These are phyloP conservation scores for Gallinago paraguaiae DNA, from an alignment of 2,113 vertebrate genomes.

Conservation along the genomic window DNA sequence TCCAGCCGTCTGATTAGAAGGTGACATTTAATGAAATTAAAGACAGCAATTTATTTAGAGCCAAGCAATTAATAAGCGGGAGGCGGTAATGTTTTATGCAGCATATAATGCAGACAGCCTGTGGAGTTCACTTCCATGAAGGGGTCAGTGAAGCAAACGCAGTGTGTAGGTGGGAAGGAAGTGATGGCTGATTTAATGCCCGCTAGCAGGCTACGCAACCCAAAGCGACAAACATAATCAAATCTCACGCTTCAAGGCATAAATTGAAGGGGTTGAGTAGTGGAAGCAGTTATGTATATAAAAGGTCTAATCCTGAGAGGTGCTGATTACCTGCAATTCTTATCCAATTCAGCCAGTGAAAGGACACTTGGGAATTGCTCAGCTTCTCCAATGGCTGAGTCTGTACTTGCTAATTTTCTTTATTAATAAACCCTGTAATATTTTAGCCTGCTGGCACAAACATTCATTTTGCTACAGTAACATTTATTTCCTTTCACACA, in stretches of 20 bases:
- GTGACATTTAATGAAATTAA: slow-evolving; percentile 45
- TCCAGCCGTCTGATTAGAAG: slow-evolving; percentile 38
- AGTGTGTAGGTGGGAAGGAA: slow-evolving; percentile 15
- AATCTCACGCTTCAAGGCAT: slow-evolving; percentile 59
- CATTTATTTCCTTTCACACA: slow-evolving; percentile 39
- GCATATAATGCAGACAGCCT: not conserved
- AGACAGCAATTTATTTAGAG: slow-evolving; percentile 7
- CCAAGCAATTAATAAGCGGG: slow-evolving; percentile 10
- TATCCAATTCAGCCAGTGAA: not conserved
- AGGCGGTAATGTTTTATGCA: slow-evolving; percentile 16
- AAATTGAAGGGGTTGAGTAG: slow-evolving; percentile 37
- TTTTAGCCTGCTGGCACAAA: slow-evolving; percentile 52
- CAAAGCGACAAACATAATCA: slow-evolving; percentile 57
- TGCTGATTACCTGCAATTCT: slow-evolving; percentile 28
- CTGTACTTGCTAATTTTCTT: slow-evolving; percentile 22
- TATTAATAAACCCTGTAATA: slow-evolving; percentile 42
- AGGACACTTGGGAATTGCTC: not conserved
- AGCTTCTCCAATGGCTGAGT: not conserved
- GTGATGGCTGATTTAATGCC: slow-evolving; percentile 38
- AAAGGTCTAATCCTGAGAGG: slow-evolving; percentile 25
- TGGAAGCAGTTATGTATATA: not conserved
- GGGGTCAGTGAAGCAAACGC: not conserved
- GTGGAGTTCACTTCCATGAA: not conserved
- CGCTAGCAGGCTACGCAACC: not conserved
- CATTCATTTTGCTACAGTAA: slow-evolving; percentile 38